These are phyloP conservation scores for Venustoraphidia nigricollis DNA, from an alignment of 2,888 invertebrate species.

Conservation along the genomic window DNA sequence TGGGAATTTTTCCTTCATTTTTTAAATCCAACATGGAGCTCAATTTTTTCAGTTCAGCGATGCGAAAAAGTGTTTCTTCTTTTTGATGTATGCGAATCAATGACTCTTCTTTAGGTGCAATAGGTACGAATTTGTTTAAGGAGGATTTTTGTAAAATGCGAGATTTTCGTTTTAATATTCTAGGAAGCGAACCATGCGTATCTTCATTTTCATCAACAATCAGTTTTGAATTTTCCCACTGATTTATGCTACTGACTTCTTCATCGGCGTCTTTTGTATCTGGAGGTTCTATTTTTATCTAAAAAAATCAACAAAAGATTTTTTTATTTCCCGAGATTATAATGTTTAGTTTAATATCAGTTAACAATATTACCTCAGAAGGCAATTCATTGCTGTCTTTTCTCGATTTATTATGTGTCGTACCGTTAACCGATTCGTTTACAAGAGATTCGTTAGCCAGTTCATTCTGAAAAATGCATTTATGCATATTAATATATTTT, in stretches of 20 bases:
- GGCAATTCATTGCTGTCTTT: constrained; percentile 4
- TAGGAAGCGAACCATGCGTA: not conserved
- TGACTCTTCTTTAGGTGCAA: not conserved
- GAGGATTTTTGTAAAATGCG: not conserved
- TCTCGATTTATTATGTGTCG: not conserved
- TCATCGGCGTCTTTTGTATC: constrained; percentile 19
- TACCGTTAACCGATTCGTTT: constrained; percentile 10
- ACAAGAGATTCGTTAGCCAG: constrained; percentile 14
- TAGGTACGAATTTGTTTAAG: not conserved
- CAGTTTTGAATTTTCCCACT: constrained; percentile 14
- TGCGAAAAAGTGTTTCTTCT: not conserved
- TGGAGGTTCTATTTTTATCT: constrained; percentile 23
- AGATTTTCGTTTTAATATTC: not conserved
- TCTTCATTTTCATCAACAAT: constrained; percentile 12
- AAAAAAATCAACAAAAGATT: constrained; percentile 3
- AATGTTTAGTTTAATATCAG: not conserved
- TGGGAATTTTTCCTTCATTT: constrained; percentile 21
- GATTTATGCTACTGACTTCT: constrained; percentile 5
- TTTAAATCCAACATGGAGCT: not conserved
- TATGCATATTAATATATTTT: not conserved
- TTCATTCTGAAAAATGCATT: constrained; percentile 11
- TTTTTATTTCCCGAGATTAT: not conserved
- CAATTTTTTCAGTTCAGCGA: no score
- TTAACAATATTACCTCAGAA: constrained; percentile 5
- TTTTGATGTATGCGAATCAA: not conserved